Conservation (phyloP, 2,113 vertebrate genomes). For the Osmerus mordax region DNA sequence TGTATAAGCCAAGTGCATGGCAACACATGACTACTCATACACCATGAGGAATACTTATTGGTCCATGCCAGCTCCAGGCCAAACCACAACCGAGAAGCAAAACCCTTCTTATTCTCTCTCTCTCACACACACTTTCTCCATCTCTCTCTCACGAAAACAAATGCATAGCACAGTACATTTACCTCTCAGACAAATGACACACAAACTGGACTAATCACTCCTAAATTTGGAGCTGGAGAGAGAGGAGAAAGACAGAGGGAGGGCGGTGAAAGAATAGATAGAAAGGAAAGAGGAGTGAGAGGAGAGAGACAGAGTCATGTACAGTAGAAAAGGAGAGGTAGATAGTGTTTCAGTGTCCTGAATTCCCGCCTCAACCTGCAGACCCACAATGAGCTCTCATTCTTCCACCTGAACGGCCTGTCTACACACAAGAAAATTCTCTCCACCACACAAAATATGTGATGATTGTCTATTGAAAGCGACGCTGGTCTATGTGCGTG, state of each 20-base stretch:
- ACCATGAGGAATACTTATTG: too few species aligned
- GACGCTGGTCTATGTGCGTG: neutral
- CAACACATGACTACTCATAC: too few species aligned
- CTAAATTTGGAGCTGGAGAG: neutral
- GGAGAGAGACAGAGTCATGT: constrained; percentile 14
- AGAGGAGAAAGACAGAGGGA: neutral
- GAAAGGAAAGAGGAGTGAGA: neutral
- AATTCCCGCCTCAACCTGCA: constrained; percentile 43
- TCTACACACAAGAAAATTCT: neutral
- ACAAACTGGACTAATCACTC: neutral
- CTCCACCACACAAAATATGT: constrained; percentile 11
- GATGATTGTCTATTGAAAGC: too few species aligned
- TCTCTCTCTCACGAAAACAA: too few species aligned
- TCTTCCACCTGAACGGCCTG: constrained; percentile 36
- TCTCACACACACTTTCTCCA: too few species aligned
- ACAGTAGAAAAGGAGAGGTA: constrained; percentile 31
- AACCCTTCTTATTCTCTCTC: too few species aligned
- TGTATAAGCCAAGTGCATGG: too few species aligned
- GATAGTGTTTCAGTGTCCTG: constrained; percentile 46
- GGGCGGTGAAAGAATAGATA: neutral
- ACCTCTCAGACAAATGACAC: too few species aligned
- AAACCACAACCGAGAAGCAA: too few species aligned
- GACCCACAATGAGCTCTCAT: constrained; percentile 37
- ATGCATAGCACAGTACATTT: too few species aligned
- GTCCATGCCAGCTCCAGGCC: too few species aligned